A percentile compares a stretch with the other conserved stretches of the same genome.
These are phyloP conservation scores for Eutrigla gurnardus DNA, from an alignment of 2,797 vertebrate genomes.

Conservation along the genomic window DNA sequence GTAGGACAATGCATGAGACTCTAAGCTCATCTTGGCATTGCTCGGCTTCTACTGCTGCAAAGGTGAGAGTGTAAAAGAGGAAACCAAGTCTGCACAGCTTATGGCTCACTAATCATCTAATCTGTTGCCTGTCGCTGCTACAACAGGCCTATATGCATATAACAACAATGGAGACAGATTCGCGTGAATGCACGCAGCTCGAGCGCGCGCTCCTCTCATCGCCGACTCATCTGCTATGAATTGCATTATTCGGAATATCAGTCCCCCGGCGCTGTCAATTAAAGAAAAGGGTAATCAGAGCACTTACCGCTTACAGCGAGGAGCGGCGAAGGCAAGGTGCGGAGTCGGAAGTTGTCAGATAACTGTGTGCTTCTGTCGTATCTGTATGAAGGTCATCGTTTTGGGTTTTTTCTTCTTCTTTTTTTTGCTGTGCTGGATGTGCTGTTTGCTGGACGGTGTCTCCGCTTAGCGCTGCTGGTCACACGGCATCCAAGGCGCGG, in stretches of 20 bases:
- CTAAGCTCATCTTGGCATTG: neutral
- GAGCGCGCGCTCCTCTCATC: neutral
- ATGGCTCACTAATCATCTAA: slow-evolving; percentile 3
- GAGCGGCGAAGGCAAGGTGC: slow-evolving; percentile 66
- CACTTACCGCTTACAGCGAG: slow-evolving; percentile 81
- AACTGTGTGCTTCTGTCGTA: slow-evolving; percentile 63
- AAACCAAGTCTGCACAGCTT: slow-evolving; percentile 21
- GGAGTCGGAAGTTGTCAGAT: slow-evolving; percentile 79
- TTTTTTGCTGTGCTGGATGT: slow-evolving; percentile 60
- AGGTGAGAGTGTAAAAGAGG: slow-evolving; percentile 10
- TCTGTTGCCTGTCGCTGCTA: neutral
- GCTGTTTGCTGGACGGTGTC: slow-evolving; percentile 34
- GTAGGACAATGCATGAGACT: slow-evolving; percentile 7
- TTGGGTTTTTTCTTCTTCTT: slow-evolving; percentile 30
- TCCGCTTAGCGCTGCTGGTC: slow-evolving; percentile 61
- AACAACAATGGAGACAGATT: neutral
- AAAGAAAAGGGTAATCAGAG: slow-evolving; percentile 4
- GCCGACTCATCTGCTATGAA: slow-evolving; percentile 10
- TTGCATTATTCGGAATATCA: slow-evolving; percentile 12
- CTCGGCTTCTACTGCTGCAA: neutral
- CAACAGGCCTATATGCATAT: neutral
- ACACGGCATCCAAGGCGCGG: slow-evolving; percentile 74
- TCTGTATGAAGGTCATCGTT: slow-evolving; percentile 83
- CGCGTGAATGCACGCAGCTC: slow-evolving; percentile 5
- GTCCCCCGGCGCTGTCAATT: slow-evolving; percentile 30